Evolutionary conservation across 2,113 vertebrate genomes (phyloP).

Genomic region (Neomonachus schauinslandi): DNA sequence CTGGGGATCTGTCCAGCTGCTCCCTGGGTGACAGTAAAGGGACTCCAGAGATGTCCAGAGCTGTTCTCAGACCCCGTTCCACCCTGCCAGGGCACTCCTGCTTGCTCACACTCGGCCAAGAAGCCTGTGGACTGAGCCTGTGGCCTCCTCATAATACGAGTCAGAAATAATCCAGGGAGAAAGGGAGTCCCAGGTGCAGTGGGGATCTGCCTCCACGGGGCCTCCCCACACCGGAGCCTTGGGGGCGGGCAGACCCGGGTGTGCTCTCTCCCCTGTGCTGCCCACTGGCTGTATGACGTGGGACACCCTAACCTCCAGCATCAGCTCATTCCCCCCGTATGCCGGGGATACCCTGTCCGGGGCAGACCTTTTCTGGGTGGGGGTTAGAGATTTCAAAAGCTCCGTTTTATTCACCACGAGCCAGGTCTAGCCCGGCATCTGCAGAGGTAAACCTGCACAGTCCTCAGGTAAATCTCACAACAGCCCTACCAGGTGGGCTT

Average conservation of each 20-base stretch:
- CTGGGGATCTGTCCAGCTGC: not conserved
- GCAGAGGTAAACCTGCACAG: fast-evolving
- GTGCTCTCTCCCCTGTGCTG: not conserved
- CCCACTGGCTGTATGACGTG: fast-evolving
- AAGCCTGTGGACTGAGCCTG: not conserved
- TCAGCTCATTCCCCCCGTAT: fast-evolving
- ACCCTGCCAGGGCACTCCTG: not conserved
- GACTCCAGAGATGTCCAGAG: not conserved
- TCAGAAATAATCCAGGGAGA: not conserved
- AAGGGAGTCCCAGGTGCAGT: fast-evolving
- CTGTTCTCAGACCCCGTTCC: not conserved
- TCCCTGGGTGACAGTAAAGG: not conserved
- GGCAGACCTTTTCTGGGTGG: not conserved
- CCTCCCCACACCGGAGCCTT: not conserved
- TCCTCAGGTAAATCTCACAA: fast-evolving
- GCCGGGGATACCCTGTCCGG: not conserved
- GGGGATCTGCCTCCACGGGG: not conserved
- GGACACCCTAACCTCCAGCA: fast-evolving
- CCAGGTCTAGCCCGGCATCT: not conserved
- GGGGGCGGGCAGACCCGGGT: not conserved
- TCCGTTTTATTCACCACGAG: fast-evolving
- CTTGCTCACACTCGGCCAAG: not conserved
- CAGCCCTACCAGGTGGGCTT: not conserved
- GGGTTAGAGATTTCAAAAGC: not conserved
- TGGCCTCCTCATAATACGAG: not conserved